These are phyloP conservation scores for Lichenostomus cassidix DNA, from an alignment of 2,113 vertebrate species.

Conservation along the genomic window DNA sequence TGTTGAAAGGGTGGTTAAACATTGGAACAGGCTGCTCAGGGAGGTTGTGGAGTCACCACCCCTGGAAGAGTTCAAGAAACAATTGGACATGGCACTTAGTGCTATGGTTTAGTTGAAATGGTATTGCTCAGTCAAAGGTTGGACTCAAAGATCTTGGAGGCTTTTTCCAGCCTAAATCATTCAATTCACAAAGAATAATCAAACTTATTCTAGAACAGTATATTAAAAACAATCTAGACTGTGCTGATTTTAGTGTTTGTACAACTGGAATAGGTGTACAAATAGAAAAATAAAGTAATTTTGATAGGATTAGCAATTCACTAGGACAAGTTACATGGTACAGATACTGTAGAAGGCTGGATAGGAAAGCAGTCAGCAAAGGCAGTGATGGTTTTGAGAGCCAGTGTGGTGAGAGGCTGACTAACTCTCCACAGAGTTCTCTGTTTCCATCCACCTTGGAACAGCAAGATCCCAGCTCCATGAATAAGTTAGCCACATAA, in stretches of 20 bases:
- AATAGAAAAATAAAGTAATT: not conserved
- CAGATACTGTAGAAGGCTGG: not conserved
- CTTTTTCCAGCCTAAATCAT: not conserved
- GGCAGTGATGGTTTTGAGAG: not conserved
- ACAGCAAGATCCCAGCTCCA: not conserved
- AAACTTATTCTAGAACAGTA: not conserved
- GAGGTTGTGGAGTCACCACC: not conserved
- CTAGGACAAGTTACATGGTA: not conserved
- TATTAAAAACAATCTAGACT: not conserved
- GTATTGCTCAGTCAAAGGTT: not conserved
- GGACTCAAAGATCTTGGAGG: not conserved
- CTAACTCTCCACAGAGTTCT: not conserved
- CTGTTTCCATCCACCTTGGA: not conserved
- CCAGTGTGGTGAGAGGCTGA: not conserved
- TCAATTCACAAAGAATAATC: not conserved
- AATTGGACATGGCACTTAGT: not conserved
- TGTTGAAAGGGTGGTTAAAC: not conserved
- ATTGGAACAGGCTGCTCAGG: not conserved
- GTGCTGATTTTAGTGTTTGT: not conserved
- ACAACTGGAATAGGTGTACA: not conserved
- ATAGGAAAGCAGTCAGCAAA: not conserved
- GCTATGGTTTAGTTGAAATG: not conserved
- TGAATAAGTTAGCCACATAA: not conserved
- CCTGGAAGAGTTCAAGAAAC: not conserved
- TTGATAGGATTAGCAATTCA: not conserved